Evolutionary conservation across 1,140 invertebrate species (phyloP).

Genomic region (Tetramorium parvispinum): DNA sequence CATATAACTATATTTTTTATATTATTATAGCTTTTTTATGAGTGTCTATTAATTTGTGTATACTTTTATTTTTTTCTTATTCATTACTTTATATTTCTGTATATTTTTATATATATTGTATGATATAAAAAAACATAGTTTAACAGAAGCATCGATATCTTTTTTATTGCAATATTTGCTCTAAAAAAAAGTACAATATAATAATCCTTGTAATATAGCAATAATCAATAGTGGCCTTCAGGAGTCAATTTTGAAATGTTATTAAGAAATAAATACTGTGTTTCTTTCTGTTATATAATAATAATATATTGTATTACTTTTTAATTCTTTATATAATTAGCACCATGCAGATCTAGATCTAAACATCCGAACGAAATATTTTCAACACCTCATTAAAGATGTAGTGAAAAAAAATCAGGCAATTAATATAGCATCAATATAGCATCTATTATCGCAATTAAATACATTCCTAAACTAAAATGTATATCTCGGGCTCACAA

Average conservation of each 20-base stretch:
- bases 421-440: background rate
- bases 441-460: background rate
- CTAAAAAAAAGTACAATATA: background rate
- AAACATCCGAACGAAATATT: background rate
- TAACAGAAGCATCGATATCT: background rate
- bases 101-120: too few relatives aligned
- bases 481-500: background rate
- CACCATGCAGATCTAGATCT: background rate
- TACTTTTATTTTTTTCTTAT: background rate
- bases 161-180: background rate
- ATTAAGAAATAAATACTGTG: background rate
- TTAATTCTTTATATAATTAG: background rate
- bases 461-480: background rate
- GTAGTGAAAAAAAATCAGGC: background rate
- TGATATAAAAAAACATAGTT: background rate
- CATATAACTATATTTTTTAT: background rate
- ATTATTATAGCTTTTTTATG: background rate
- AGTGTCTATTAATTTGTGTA: background rate
- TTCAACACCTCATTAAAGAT: background rate
- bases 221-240: background rate
- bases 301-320: background rate
- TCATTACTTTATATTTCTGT: background rate
- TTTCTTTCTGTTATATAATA: background rate
- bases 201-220: background rate
- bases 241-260: too few relatives aligned